Percentiles rank a stretch among this genome's conserved stretches.
Evolutionary conservation across 2,797 vertebrate species (phyloP).

Genomic region (Argentina silus): DNA sequence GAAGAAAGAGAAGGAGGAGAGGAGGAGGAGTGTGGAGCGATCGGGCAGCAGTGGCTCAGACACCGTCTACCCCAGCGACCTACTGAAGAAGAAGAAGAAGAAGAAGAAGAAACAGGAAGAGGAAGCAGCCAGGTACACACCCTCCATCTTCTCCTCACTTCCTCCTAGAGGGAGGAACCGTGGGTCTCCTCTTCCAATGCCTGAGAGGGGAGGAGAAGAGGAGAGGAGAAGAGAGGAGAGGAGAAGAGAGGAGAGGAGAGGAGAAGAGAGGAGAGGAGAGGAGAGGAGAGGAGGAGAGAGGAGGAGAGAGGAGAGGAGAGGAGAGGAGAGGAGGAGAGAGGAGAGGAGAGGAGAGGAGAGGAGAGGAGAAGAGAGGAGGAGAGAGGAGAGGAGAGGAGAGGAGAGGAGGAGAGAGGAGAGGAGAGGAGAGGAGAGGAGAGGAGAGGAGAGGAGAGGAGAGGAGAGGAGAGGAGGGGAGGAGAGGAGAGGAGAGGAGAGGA

Average conservation of each 20-base stretch:
- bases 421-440: no score
- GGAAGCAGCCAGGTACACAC: slow-evolving; percentile 30
- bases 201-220: slow-evolving; percentile 2
- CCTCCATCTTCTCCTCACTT: neutral
- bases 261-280: neutral
- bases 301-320: neutral
- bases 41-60: slow-evolving; percentile 73
- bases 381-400: no score
- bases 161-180: neutral
- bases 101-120: no score
- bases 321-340: no score
- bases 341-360: no score
- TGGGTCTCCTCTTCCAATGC: neutral
- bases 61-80: slow-evolving; percentile 72
- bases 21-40: slow-evolving; percentile 71
- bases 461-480: no score
- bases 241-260: neutral
- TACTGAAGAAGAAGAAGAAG: slow-evolving; percentile 56
- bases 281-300: neutral
- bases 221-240: neutral
- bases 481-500: no score
- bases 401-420: no score
- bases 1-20: slow-evolving; percentile 81
- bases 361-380: no score
- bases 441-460: no score